These are phyloP conservation scores for Phyllotreta striolata DNA, from an alignment of 2,888 invertebrate genomes.

Conservation along the genomic window DNA sequence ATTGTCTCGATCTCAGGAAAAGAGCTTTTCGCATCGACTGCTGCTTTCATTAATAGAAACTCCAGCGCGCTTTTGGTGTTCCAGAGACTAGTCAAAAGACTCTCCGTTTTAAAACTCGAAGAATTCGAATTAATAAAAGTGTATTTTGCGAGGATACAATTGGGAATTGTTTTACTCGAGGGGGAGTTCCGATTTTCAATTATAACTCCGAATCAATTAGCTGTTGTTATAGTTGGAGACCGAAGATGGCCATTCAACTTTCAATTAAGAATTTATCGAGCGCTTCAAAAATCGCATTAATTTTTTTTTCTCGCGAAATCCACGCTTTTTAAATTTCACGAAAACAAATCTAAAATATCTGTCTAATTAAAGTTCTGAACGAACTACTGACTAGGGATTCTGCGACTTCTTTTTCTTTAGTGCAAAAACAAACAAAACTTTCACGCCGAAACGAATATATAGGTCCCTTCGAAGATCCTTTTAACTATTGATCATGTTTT, in stretches of 20 bases:
- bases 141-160: constrained; percentile 17
- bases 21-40: constrained; percentile 15
- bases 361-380: constrained; percentile 5
- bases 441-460: constrained; percentile 8
- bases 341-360: neutral
- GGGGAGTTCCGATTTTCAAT: constrained; percentile 17
- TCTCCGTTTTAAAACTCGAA: constrained; percentile 19
- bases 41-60: constrained; percentile 10
- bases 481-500: constrained; percentile 19
- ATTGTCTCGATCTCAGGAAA: constrained; percentile 12
- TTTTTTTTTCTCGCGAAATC: too few species aligned
- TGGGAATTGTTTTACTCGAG: constrained; percentile 17
- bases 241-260: too few species aligned
- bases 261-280: too few species aligned
- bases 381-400: neutral
- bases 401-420: neutral
- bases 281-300: too few species aligned
- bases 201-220: neutral
- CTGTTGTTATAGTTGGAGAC: too few species aligned
- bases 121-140: constrained; percentile 23
- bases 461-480: neutral
- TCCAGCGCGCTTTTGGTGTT: constrained; percentile 12
- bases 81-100: constrained; percentile 18
- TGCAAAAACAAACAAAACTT: constrained; percentile 4
- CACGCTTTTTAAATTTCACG: neutral